phyloP scores from a whole-genome alignment of 1,140 invertebrate genomes.

The Drosophila jambulina region DNA sequence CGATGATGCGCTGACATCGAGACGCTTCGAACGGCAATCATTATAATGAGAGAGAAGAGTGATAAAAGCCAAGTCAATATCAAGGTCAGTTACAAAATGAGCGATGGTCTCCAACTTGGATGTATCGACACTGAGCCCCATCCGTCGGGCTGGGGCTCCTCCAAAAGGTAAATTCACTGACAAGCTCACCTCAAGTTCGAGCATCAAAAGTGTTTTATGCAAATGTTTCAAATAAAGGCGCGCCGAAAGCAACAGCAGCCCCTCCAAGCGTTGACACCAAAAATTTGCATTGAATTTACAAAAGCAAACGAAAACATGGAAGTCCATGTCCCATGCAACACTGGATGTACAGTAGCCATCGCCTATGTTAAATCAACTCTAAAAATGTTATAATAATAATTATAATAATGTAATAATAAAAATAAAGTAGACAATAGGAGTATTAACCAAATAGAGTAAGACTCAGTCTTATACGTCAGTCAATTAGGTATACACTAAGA shows the following conservation, averaged over 20 bases:
- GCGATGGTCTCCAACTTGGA: constrained; percentile 21
- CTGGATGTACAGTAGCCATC: constrained; percentile 22
- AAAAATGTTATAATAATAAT: background rate
- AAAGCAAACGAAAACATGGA: constrained; percentile 36
- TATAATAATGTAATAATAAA: no score
- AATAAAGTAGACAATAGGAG: no score
- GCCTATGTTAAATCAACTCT: background rate
- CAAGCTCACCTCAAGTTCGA: constrained; percentile 32
- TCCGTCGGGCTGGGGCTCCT: constrained; percentile 18
- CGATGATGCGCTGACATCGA: constrained; percentile 43
- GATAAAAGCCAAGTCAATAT: constrained; percentile 72
- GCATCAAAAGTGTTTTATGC: constrained; percentile 75
- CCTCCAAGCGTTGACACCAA: constrained; percentile 58
- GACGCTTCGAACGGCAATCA: constrained; percentile 57
- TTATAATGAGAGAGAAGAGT: constrained; percentile 42
- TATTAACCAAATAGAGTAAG: no score
- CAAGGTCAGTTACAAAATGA: constrained; percentile 80
- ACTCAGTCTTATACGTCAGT: no score
- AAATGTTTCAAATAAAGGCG: constrained; percentile 51
- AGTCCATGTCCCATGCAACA: constrained; percentile 31
- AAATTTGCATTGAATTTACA: constrained; percentile 70
- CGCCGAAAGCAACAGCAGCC: constrained; percentile 36
- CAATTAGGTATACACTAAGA: no score
- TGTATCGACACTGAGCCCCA: constrained; percentile 29
- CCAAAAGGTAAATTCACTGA: constrained; percentile 19